A percentile compares a stretch with the other conserved stretches of the same genome.
Conservation (phyloP, 64 coral and sea anemone genomes). For the Stichodactyla helianthus region DNA sequence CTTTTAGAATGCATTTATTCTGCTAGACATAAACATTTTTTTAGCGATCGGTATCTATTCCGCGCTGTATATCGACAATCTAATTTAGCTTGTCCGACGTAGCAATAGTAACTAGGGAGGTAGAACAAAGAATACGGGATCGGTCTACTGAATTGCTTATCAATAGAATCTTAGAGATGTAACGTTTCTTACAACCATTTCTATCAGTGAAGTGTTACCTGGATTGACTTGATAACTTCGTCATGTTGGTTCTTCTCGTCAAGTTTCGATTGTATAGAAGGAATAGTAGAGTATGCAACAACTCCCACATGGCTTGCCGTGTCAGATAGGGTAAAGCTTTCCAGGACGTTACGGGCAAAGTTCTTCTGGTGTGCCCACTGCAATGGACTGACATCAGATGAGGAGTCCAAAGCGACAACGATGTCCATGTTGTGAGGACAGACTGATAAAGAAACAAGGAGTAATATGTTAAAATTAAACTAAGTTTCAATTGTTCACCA, state of each 20-base stretch:
- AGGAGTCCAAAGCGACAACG: slow-evolving; percentile 93
- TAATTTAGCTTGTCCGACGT: too few species aligned
- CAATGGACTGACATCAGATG: slow-evolving; percentile 60
- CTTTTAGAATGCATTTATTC: too few species aligned
- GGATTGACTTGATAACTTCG: slow-evolving; percentile 62
- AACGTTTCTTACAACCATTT: neutral
- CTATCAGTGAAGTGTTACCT: neutral
- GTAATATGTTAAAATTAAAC: neutral
- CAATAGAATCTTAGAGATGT: too few species aligned
- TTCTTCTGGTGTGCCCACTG: slow-evolving; percentile 85
- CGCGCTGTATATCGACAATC: too few species aligned
- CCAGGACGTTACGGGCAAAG: slow-evolving; percentile 61
- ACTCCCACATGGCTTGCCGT: slow-evolving; percentile 69
- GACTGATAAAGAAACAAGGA: slow-evolving; percentile 14
- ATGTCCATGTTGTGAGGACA: slow-evolving; percentile 84
- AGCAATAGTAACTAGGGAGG: too few species aligned
- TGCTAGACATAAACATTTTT: too few species aligned
- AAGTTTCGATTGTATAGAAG: slow-evolving; percentile 85
- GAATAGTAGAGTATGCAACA: slow-evolving; percentile 90
- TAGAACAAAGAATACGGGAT: too few species aligned
- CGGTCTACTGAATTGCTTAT: too few species aligned
- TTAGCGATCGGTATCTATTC: too few species aligned
- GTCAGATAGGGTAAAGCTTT: slow-evolving; percentile 58
- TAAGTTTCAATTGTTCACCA: neutral
- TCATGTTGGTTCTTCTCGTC: slow-evolving; percentile 67